Conservation (phyloP, 2,113 vertebrate genomes). For the Recurvirostra avosetta region DNA sequence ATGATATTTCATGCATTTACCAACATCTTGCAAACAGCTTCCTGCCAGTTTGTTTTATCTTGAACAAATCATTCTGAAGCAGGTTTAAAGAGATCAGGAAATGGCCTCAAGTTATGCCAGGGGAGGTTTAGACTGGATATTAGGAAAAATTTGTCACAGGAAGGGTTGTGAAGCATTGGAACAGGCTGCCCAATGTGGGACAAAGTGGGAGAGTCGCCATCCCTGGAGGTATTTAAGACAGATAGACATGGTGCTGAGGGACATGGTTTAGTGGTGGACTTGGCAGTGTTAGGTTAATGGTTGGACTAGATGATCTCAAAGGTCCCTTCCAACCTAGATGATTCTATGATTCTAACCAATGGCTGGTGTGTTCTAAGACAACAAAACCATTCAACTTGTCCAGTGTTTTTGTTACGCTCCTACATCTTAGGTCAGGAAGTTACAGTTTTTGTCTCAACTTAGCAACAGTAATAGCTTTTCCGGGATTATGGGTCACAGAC, state of each 20-base stretch:
- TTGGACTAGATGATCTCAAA: too few species aligned
- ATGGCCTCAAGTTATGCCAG: too few species aligned
- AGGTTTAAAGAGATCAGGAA: neutral
- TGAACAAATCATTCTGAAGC: neutral
- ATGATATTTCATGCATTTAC: neutral
- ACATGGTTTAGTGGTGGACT: too few species aligned
- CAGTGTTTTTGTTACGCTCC: neutral
- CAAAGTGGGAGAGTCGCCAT: too few species aligned
- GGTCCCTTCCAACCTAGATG: too few species aligned
- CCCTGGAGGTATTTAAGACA: too few species aligned
- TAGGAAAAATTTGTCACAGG: too few species aligned
- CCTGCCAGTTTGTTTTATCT: neutral
- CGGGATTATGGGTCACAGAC: neutral
- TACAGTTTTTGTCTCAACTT: neutral
- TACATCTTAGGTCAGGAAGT: neutral
- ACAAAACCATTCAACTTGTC: neutral
- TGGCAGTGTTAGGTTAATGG: too few species aligned
- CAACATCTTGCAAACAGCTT: neutral
- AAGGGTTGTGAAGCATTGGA: too few species aligned
- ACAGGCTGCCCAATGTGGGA: too few species aligned
- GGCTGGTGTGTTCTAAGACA: neutral
- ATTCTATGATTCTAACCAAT: neutral
- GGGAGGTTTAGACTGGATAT: too few species aligned
- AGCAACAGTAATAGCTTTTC: neutral
- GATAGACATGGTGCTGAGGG: too few species aligned